A percentile compares a stretch with the other conserved stretches of the same genome.
Conservation (phyloP, 2,113 vertebrate genomes). For the Picathartes gymnocephalus region DNA sequence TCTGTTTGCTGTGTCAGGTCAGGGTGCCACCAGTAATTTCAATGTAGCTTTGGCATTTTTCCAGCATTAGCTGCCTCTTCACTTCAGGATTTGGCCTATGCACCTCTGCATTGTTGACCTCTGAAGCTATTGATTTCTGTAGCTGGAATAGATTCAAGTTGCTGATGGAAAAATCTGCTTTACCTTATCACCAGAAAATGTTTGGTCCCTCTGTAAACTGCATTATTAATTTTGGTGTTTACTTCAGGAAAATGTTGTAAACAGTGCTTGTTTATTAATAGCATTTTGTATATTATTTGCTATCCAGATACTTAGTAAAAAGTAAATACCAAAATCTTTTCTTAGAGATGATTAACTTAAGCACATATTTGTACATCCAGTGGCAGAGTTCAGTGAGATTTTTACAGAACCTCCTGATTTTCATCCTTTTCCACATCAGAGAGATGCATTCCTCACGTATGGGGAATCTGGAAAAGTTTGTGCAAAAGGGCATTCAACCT, state of each 20-base stretch:
- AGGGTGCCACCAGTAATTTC: constrained; percentile 18
- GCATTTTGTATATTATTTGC: neutral
- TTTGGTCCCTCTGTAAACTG: neutral
- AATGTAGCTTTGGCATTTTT: neutral
- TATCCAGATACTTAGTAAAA: neutral
- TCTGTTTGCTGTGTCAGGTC: constrained; percentile 39
- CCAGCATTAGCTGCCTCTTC: constrained; percentile 15
- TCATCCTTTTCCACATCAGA: neutral
- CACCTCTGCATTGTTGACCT: constrained; percentile 27
- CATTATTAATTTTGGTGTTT: neutral
- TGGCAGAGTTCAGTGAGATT: neutral
- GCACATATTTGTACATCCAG: neutral
- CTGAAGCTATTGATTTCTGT: constrained; percentile 39
- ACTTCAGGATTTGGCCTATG: neutral
- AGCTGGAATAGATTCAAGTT: neutral
- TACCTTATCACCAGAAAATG: neutral
- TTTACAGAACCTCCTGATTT: neutral
- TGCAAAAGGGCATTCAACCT: neutral
- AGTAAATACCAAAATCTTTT: neutral
- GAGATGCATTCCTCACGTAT: neutral
- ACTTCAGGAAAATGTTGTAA: neutral
- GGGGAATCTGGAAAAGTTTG: neutral
- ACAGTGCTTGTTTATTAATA: neutral
- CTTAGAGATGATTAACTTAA: neutral
- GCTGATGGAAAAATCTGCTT: neutral